Evolutionary conservation across 2,888 invertebrate genomes (phyloP), one percentile per base, ranked within the genome.

Genomic region (Pammene aurita): DNA sequence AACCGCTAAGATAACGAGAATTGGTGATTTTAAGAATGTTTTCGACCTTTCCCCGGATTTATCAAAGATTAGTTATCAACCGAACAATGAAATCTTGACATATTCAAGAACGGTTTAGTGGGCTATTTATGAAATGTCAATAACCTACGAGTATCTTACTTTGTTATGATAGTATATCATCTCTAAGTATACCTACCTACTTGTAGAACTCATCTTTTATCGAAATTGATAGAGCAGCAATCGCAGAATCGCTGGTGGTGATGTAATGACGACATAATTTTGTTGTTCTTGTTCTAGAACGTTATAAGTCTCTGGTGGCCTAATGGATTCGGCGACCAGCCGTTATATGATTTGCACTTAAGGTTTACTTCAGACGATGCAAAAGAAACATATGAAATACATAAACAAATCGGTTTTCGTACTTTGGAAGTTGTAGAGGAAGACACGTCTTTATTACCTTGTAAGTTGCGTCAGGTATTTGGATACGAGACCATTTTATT

Each of bases 271-370:
- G 26, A 34, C 34, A 34, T 54, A 34, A 34, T 34, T 26, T n/a
- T 54, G 34, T 50, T 67, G 66, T 38, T 46, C 55, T 57, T 54
- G 48, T 82, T 76, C 26, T 74, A 92, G 92, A 88, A 91, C 70
- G 76, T 83, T 13, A 75, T 92, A 26, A 82, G 85, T 11, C 73
- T 93, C 18, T 99, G 99, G 99, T 99, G 98, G 98, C 99, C 99
- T 0, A 98, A 98, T 86, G 98, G 98, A 26, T 96, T 95, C 78
- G 98, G 98, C 0, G 84, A 93, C 0, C 98, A 97, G 82, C 93
- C 93, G 0, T 87, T 99, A 5, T 99, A 99, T 80, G 87, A 93
- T 7, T 80, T 97, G 58, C 89, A 89, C 66, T 91, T 95, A 0
- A 89, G 89, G 0, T 93, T 94, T 50, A 78, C 75, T 14, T 86